Conservation (phyloP, 2,113 vertebrate genomes). For the Eira barbara region DNA sequence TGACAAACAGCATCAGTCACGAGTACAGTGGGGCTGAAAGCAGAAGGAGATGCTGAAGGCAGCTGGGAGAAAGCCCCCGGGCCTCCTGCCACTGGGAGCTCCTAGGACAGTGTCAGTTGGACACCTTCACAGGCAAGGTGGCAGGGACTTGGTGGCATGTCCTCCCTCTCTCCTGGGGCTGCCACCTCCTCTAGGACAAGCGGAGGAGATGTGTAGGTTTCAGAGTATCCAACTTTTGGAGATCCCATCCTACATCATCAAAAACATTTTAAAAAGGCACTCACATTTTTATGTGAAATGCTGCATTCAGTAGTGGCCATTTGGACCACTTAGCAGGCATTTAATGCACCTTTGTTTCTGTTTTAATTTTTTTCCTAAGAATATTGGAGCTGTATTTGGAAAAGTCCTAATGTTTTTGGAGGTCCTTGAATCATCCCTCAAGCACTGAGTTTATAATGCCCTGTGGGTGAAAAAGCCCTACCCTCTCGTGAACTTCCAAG, state of each 20-base stretch:
- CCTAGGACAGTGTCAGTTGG: not conserved
- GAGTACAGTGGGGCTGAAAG: not conserved
- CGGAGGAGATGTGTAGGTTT: not conserved
- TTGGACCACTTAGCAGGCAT: not conserved
- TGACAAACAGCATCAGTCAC: conserved; percentile 53
- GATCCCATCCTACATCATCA: no score
- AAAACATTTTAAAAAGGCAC: not conserved
- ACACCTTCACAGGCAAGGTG: not conserved
- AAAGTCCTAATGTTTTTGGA: not conserved
- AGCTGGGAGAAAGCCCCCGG: conserved; percentile 32
- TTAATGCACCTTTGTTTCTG: not conserved
- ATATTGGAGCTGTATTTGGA: not conserved
- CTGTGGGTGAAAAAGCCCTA: not conserved
- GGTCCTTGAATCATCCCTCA: not conserved
- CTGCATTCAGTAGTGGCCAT: not conserved
- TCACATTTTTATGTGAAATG: no score
- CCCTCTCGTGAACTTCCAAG: not conserved
- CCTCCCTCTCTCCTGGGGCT: not conserved
- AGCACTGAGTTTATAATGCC: not conserved
- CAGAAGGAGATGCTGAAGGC: conserved; percentile 37
- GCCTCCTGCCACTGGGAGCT: not conserved
- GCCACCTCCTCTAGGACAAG: not conserved
- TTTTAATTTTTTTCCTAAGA: not conserved
- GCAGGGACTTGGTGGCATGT: fast-evolving
- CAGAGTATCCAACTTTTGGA: not conserved